Evolutionary conservation across 1,140 invertebrate genomes (phyloP), one percentile per base, ranked within the genome.

Genomic region (Rhysida immarginata): DNA sequence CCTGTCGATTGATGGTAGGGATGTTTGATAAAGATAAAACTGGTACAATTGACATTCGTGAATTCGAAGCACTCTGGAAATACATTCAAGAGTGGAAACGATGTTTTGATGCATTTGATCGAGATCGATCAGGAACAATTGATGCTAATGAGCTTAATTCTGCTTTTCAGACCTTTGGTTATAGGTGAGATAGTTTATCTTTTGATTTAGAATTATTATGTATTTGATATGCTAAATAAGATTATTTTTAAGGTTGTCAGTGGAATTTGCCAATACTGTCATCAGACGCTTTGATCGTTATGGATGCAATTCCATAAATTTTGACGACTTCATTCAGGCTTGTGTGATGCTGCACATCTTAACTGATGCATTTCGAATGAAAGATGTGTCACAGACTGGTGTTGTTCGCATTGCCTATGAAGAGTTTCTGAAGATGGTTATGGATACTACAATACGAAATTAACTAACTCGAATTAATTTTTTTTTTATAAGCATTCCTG

Each of bases 71-170:
- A 61, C 71, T 95, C 8, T 95, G 85, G 71, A 84, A 81, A 50
- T 95, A 92, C 64, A 83, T 94, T 29, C 90, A 90, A 66, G 80
- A 90, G 62, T 93, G 89, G 90, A 71, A 87, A 16, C 71, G 74
- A 26, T 55, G 58, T 62, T 58, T 64, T 58, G 66, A 41, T 56
- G 69, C 69, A 29, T 73, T 72, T 66, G 71, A 73, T 55, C 61
- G 58, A 44, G 70, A 73, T 53, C 61, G 69, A 29, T 72, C 71
- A 21, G 71, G 71, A 20, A 72, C 66, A 43, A 73, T 73, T 56
- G 68, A 71, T 62, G 62, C 60, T 27, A 59, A 62, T 54, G 71
- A 73, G 62, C 63, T 73, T 1, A 46, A 57, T 29, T 65, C 62
- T 26, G 71, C 71, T 29, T 68, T 73, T 57, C 50, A 57, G 44